Conservation (phyloP, 2,113 vertebrate genomes). For the Nesogale talazaci region DNA sequence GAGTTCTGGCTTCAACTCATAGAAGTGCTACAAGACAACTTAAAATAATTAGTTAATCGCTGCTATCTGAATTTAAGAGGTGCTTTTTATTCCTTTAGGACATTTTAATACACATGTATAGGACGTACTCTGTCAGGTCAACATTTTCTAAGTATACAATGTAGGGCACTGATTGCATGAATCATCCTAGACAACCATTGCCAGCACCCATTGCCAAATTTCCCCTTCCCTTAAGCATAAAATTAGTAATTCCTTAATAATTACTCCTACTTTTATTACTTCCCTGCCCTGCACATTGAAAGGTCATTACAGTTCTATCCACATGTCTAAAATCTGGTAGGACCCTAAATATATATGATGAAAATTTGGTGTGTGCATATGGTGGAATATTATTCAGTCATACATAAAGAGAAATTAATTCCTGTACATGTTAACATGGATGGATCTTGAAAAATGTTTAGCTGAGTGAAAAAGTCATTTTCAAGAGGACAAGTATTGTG, state of each 20-base stretch:
- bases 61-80: no score
- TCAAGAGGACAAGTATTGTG: not conserved
- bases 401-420: not conserved
- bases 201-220: no score
- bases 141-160: no score
- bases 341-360: not conserved
- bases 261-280: not conserved
- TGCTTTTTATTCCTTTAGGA: no score
- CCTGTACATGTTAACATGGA: not conserved
- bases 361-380: not conserved
- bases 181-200: no score
- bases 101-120: no score
- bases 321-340: not conserved
- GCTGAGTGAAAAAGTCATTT: not conserved
- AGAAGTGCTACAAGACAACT: no score
- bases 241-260: not conserved
- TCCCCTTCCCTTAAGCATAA: no score
- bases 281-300: not conserved
- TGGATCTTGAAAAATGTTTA: not conserved
- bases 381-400: not conserved
- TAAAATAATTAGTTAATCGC: no score
- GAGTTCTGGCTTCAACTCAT: no score
- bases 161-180: no score
- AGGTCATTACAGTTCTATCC: not conserved
- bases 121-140: no score